Percentiles rank a stretch among this genome's conserved stretches.
Evolutionary conservation across 2,113 vertebrate genomes (phyloP).

Genomic region (Galemys pyrenaicus): DNA sequence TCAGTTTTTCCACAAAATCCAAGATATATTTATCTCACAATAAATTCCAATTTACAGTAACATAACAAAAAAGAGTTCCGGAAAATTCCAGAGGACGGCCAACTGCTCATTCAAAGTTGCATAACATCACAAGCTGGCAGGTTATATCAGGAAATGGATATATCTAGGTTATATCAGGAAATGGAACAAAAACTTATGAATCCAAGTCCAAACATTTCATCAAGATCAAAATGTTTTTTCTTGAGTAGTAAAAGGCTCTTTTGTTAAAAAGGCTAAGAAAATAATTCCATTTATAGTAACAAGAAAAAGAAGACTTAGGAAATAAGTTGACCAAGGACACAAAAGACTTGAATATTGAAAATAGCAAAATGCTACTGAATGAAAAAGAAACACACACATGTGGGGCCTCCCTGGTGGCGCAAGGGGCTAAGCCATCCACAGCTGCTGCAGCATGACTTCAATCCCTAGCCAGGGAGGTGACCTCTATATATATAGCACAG

Average conservation of each 20-base stretch:
- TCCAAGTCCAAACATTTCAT: neutral
- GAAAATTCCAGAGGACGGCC: neutral
- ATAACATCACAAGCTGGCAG: neutral
- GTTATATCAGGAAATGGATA: neutral
- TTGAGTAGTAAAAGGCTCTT: neutral
- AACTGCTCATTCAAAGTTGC: neutral
- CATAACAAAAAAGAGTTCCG: neutral
- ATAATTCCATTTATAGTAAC: neutral
- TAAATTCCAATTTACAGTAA: neutral
- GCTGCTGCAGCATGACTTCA: no score
- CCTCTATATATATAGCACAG: no score
- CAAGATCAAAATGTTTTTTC: conserved; percentile 16
- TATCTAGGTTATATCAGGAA: conserved; percentile 1
- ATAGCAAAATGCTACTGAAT: no score
- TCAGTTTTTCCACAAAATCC: neutral
- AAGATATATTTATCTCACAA: neutral
- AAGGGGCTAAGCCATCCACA: no score
- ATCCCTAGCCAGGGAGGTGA: no score
- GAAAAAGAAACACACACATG: no score
- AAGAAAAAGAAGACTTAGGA: conserved; percentile 3
- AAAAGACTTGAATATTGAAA: neutral
- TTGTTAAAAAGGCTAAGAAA: neutral
- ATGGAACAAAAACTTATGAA: neutral
- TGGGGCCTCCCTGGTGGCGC: no score
- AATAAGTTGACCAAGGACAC: neutral